Evolutionary conservation across 64 coral and sea anemone genomes (phyloP).

Genomic region (Porites lutea): DNA sequence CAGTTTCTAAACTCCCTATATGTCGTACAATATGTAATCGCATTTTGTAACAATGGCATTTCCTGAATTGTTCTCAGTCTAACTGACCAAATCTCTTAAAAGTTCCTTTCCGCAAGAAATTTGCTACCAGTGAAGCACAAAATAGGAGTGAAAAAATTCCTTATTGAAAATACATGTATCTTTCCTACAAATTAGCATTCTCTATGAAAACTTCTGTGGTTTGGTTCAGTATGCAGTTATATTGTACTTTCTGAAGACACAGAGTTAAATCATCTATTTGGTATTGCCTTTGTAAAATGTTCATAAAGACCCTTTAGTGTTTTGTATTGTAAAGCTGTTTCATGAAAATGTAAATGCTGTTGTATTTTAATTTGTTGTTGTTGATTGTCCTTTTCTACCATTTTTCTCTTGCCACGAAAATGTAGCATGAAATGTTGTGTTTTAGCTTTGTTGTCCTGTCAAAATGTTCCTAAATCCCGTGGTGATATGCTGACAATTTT

Average conservation of each 20-base stretch:
- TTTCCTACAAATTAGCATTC: not conserved
- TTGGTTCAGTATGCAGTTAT: not conserved
- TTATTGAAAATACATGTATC: not conserved
- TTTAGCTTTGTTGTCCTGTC: not conserved
- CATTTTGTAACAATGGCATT: slow-evolving; percentile 1
- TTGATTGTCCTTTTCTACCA: too few relatives aligned
- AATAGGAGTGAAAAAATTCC: not conserved
- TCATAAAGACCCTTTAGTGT: not conserved
- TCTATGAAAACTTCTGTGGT: not conserved
- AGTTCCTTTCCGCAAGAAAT: not conserved
- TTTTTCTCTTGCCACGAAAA: not conserved
- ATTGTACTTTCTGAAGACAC: not conserved
- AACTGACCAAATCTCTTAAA: not conserved
- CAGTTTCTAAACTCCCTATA: not conserved
- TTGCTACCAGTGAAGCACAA: not conserved
- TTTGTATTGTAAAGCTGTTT: slow-evolving; percentile 9
- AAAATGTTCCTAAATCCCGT: not conserved
- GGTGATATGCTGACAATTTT: too few relatives aligned
- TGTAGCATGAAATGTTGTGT: not conserved
- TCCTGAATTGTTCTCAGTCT: not conserved
- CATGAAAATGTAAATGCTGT: not conserved
- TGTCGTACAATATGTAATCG: not conserved
- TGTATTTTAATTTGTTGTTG: not conserved
- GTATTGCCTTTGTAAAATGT: not conserved
- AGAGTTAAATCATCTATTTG: not conserved